phyloP scores from a whole-genome alignment of 2,113 vertebrate species.

The Corythaeola cristata region DNA sequence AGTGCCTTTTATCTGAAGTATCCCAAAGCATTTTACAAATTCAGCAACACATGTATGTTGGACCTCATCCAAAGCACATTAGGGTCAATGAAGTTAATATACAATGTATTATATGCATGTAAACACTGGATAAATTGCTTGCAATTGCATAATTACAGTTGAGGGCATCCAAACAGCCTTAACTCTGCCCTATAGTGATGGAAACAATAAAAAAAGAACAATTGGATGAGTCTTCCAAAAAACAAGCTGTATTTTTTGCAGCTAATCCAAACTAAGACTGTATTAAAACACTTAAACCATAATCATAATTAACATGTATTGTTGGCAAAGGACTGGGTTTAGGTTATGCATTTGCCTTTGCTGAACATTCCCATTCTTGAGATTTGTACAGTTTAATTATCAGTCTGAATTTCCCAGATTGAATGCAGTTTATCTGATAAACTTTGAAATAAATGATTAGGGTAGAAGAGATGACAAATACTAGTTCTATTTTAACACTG shows the following conservation, averaged over 20 bases:
- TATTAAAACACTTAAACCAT: not conserved
- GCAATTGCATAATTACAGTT: constrained; percentile 38
- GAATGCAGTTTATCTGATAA: not conserved
- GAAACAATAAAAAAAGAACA: constrained; percentile 10
- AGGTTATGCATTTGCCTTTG: not conserved
- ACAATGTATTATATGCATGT: constrained; percentile 50
- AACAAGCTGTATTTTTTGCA: not conserved
- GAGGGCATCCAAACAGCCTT: constrained; percentile 36
- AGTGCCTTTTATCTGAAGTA: constrained; percentile 58
- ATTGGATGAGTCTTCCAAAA: not conserved
- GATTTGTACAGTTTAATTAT: not conserved
- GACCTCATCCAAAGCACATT: constrained; percentile 22
- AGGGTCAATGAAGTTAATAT: constrained; percentile 56
- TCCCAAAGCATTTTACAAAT: constrained; percentile 59
- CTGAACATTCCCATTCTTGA: not conserved
- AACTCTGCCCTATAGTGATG: constrained; percentile 9
- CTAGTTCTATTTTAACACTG: not conserved
- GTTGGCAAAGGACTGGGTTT: not conserved
- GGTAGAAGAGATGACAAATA: not conserved
- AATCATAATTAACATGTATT: not conserved
- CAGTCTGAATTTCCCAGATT: not conserved
- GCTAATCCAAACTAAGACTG: not conserved
- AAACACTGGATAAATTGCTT: constrained; percentile 58
- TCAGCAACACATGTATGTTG: constrained; percentile 41
- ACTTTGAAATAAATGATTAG: not conserved